A percentile compares a stretch with the other conserved stretches of the same genome.
These are phyloP conservation scores for Urocyon cinereoargenteus DNA, from an alignment of 2,797 vertebrate species.

Conservation along the genomic window DNA sequence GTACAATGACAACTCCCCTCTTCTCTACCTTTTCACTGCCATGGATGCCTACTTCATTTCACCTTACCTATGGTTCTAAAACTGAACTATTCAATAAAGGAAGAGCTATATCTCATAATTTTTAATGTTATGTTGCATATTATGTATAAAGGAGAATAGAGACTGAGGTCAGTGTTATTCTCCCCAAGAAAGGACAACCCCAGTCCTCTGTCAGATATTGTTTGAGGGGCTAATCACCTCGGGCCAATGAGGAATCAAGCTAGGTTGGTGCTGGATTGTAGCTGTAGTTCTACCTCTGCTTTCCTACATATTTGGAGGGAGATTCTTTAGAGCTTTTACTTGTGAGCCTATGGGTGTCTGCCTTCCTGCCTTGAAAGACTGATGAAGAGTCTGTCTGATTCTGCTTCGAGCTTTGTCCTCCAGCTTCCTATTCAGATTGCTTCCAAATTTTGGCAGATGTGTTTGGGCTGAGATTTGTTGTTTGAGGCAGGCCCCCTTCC, in stretches of 20 bases:
- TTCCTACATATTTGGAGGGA: background rate
- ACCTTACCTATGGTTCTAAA: background rate
- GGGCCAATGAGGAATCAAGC: background rate
- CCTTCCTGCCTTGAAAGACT: background rate
- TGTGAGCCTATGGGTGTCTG: background rate
- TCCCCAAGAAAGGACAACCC: background rate
- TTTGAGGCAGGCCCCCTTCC: background rate
- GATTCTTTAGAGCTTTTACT: background rate
- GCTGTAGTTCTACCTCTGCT: background rate
- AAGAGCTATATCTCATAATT: background rate
- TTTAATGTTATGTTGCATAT: background rate
- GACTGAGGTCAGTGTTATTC: background rate
- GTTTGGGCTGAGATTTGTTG: background rate
- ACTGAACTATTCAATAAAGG: background rate
- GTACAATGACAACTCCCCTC: background rate
- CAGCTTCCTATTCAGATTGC: background rate
- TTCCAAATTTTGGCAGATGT: background rate
- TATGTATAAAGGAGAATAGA: background rate
- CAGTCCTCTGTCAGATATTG: background rate
- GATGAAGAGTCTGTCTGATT: background rate
- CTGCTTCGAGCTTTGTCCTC: background rate
- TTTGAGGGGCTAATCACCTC: background rate
- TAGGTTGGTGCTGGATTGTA: background rate
- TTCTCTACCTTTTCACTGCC: background rate
- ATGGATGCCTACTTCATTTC: background rate